Conservation (phyloP, 2,797 vertebrate species). For the Anabas testudineus region DNA sequence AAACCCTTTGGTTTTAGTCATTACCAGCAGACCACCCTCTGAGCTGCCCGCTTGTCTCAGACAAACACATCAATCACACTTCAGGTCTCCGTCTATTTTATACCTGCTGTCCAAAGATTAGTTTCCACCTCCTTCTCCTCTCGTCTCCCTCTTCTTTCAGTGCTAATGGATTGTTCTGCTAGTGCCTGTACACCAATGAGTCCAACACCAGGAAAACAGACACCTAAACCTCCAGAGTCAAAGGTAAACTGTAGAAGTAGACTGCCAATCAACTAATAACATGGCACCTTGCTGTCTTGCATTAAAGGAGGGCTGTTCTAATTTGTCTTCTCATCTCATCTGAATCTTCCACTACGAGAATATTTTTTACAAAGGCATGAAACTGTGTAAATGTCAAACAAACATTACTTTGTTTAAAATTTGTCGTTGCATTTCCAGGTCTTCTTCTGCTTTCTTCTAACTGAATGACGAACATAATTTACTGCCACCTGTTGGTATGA, state of each 20-base stretch:
- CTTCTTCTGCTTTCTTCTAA: too few species aligned
- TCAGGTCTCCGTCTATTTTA: conserved; percentile 11
- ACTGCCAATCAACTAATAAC: conserved; percentile 50
- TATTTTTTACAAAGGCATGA: too few species aligned
- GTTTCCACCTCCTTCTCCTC: conserved; percentile 14
- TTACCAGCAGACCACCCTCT: conserved; percentile 5
- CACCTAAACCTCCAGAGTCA: conserved; percentile 61
- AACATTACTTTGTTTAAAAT: too few species aligned
- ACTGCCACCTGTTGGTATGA: too few species aligned
- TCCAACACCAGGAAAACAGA: conserved; percentile 34
- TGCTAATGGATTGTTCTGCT: conserved; percentile 50
- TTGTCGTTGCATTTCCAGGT: too few species aligned
- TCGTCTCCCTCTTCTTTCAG: conserved; percentile 13
- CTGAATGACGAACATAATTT: too few species aligned
- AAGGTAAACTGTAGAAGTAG: conserved; percentile 43
- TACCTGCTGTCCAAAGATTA: conserved; percentile 35
- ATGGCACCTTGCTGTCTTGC: too few species aligned
- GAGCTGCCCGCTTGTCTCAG: conserved; percentile 39
- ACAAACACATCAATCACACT: conserved; percentile 49
- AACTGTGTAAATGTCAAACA: too few species aligned
- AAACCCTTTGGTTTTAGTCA: too few species aligned
- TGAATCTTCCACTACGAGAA: too few species aligned
- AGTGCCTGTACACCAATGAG: conserved; percentile 71
- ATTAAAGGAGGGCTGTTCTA: too few species aligned
- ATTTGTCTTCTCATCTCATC: too few species aligned